Percentiles rank a stretch among this genome's conserved stretches.
phyloP scores from a whole-genome alignment of 1,140 invertebrate species.

The Eupeodes corollae region DNA sequence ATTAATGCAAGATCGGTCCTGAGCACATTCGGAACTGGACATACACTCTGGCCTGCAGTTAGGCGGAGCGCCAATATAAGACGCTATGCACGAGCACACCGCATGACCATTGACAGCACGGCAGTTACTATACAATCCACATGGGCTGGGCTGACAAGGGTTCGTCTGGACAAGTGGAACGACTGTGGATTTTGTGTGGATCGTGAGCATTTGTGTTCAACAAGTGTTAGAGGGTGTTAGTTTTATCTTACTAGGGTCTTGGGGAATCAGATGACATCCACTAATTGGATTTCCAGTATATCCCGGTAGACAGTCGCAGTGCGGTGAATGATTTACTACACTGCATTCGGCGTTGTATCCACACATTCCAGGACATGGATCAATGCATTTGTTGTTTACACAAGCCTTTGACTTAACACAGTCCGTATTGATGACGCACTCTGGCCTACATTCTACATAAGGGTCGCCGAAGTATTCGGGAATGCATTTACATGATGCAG shows the following conservation, averaged over 20 bases:
- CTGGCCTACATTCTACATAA: constrained; percentile 59
- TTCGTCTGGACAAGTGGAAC: constrained; percentile 39
- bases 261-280: constrained; percentile 43
- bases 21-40: constrained; percentile 60
- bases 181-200: neutral
- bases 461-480: constrained; percentile 60
- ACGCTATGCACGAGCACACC: constrained; percentile 56
- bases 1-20: constrained; percentile 58
- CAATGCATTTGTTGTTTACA: constrained; percentile 67
- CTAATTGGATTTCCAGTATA: constrained; percentile 64
- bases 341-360: constrained; percentile 70
- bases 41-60: constrained; percentile 64
- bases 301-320: constrained; percentile 62
- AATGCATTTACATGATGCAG: constrained; percentile 58
- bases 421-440: constrained; percentile 67
- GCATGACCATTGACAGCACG: constrained; percentile 50
- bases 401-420: constrained; percentile 65
- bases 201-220: neutral
- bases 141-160: constrained; percentile 56
- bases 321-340: constrained; percentile 71
- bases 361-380: constrained; percentile 69
- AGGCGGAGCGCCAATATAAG: constrained; percentile 57
- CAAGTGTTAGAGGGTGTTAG: constrained; percentile 9
- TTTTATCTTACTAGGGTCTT: constrained; percentile 20
- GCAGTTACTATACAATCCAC: constrained; percentile 60